phyloP scores from a whole-genome alignment of 2,797 vertebrate species.

The Falco columbarius region DNA sequence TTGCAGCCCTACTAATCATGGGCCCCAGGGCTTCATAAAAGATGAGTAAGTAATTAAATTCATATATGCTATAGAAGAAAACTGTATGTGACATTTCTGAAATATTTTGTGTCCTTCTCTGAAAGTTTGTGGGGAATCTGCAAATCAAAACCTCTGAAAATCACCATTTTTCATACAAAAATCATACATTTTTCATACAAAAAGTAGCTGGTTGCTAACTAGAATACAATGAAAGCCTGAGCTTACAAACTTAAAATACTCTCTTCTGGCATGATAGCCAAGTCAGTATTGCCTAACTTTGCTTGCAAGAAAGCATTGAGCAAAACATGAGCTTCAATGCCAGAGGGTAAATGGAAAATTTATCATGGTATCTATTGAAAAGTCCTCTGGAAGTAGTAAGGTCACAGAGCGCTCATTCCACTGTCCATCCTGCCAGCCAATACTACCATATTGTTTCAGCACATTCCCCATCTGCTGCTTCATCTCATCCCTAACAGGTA shows the following conservation, averaged over 20 bases:
- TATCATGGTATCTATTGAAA: neutral
- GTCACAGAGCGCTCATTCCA: neutral
- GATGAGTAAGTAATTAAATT: neutral
- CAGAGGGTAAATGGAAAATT: conserved; percentile 24
- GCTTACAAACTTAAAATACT: neutral
- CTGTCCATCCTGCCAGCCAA: neutral
- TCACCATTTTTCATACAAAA: neutral
- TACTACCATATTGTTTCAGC: neutral
- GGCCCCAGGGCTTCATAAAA: neutral
- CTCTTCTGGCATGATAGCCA: neutral
- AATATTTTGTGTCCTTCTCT: neutral
- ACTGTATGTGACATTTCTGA: neutral
- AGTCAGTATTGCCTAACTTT: neutral
- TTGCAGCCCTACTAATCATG: neutral
- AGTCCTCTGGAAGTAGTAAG: neutral
- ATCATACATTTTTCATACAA: neutral
- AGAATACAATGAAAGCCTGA: neutral
- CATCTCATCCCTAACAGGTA: neutral
- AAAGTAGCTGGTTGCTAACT: neutral
- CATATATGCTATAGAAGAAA: neutral
- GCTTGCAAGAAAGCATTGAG: neutral
- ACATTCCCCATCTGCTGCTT: neutral
- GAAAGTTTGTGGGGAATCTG: neutral
- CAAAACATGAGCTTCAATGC: neutral
- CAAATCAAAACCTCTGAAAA: neutral